Base-by-base conservation (phyloP, 2,113 vertebrate genomes). In the Eira barbara region DNA sequence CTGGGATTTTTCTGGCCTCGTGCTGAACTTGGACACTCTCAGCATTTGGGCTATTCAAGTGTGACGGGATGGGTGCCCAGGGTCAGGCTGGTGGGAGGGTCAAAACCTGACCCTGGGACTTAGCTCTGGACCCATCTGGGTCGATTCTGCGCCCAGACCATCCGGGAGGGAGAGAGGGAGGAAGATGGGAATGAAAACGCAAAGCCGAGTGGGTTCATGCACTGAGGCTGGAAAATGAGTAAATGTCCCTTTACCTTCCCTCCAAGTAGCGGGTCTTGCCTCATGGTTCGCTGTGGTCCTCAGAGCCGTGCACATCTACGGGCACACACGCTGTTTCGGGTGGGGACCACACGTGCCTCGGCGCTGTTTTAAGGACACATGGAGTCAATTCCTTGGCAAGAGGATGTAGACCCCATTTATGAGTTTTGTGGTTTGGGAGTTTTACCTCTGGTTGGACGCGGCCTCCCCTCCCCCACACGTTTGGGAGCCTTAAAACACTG, bases 301-400 rank as follows among this genome's bases (percentile, higher is more conserved):
- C 4, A 21, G 7, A 1, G 49, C 57, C 29, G 1, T 3, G 4
- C 29, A 9, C 14, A 6, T n/a, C 34, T 3, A 0, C 12, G 17
- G 4, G 21, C 4, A 5, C 36, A 14, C 20, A 13, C 21, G 2
- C 0, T 21, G 18, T 10, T 21, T 18, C 17, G 7, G 67, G 4
- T 1, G 1, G 9, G 13, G 20, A n/a, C 27, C 0, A 0, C 6
- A 3, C 4, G 0, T 0, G 6, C 21, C 21, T 23, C 7, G 0
- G 5, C 14, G 20, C 31, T 25, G 1, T 1, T 12, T 42, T 13
- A 18, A 20, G 52, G 63, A 39, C 8, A 31, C 25, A 27, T 23
- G 52, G 12, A 6, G 31, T 1, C 34, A 29, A 5, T 7, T n/a
- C 63, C 73, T 42, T 13, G 80, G 63, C 15, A 7, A 29, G 2